Evolutionary conservation across 2,113 vertebrate species (phyloP), one percentile per base, ranked within the genome.

Genomic region (Podilymbus podiceps): DNA sequence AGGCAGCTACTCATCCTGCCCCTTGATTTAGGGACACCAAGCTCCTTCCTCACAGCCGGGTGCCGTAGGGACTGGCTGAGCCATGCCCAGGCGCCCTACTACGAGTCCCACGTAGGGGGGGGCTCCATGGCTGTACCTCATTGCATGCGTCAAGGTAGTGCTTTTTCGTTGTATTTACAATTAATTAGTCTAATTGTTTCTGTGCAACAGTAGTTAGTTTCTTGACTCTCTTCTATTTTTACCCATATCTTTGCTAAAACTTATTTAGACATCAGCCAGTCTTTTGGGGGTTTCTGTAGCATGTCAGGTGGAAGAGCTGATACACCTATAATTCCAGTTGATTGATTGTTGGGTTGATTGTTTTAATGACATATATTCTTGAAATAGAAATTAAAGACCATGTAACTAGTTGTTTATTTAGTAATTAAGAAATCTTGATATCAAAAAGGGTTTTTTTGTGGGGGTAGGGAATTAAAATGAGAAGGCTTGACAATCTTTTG

Each of bases 211-310:
- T 23, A 88, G 66, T 68, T 68, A 78, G 92, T 89, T 85, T 75
- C 84, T 81, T 89, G 35, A 72, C 49, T 94, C 15, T 31, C n/a
- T 86, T 84, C 86, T 95, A 66, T 87, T 93, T 94, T 96, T 84
- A 78, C 22, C 24, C 40, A 53, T 33, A 21, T 25, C 68, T 87
- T 75, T 52, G n/a, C 53, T 79, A 60, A 95, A 95, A 79, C 35
- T 62, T 92, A 92, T 92, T 90, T 92, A 92, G 80, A 90, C 11
- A 69, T 87, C 40, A 87, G 62, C 33, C 18, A 44, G 72, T 86
- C 90, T 87, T 78, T 78, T 44, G 27, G 79, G 74, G 86, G 12
- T 15, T 93, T 86, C 68, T 72, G 56, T 75, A 77, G 25, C 56
- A 50, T 2, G 9, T 42, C 49, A 73, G 73, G 7, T 19, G 15